Evolutionary conservation across 2,797 vertebrate genomes (phyloP).

Genomic region (Acanthurus tractus): DNA sequence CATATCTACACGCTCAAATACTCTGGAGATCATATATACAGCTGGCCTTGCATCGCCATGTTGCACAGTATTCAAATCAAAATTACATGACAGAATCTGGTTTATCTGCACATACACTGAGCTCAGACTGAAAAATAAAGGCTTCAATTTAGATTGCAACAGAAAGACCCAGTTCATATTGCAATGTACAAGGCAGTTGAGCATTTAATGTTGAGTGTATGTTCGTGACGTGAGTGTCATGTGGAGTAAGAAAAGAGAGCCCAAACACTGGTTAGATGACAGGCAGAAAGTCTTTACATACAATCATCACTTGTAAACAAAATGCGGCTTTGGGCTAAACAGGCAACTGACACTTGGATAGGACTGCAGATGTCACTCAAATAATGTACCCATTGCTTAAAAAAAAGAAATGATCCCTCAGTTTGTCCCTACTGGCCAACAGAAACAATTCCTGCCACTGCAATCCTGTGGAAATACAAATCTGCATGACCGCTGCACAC

Average conservation of each 20-base stretch:
- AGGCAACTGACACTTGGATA: slow-evolving; percentile 69
- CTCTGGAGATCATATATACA: slow-evolving; percentile 93
- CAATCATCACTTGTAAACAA: slow-evolving; percentile 88
- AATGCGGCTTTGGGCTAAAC: slow-evolving; percentile 84
- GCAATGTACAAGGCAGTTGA: slow-evolving; percentile 98
- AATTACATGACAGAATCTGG: slow-evolving; percentile 92
- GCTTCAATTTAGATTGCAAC: slow-evolving; percentile 96
- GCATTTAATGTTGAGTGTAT: slow-evolving; percentile 85
- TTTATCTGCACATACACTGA: slow-evolving; percentile 94
- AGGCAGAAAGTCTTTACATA: slow-evolving; percentile 82
- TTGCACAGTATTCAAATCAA: slow-evolving; percentile 95
- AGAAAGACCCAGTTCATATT: slow-evolving; percentile 94
- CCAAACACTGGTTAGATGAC: slow-evolving; percentile 80
- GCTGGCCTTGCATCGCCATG: slow-evolving; percentile 90
- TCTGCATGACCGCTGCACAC: slow-evolving; percentile 41
- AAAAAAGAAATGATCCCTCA: slow-evolving; percentile 60
- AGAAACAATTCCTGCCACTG: slow-evolving; percentile 54
- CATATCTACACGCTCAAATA: slow-evolving; percentile 98
- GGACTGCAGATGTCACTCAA: slow-evolving; percentile 61
- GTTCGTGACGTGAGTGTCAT: slow-evolving; percentile 72
- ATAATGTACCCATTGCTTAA: slow-evolving; percentile 55
- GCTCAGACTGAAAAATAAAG: slow-evolving; percentile 93
- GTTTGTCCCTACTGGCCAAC: slow-evolving; percentile 57
- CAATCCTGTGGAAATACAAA: slow-evolving; percentile 60
- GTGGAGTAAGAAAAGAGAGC: slow-evolving; percentile 74